Evolutionary conservation across 92 coral and sea anemone species (phyloP).

Genomic region (Metridium senile): DNA sequence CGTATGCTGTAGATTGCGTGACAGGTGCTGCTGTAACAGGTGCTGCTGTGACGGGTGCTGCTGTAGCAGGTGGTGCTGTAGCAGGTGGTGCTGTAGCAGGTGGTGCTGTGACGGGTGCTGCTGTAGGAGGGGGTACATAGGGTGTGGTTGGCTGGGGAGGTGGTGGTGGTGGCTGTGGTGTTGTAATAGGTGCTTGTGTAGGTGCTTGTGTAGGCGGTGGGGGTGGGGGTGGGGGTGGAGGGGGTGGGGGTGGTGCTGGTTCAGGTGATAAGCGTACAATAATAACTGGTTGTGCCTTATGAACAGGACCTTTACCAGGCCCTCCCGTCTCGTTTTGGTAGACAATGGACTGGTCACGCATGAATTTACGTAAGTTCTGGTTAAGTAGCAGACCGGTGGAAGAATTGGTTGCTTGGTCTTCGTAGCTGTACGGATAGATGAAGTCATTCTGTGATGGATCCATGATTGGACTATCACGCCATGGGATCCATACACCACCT

Average conservation of each 20-base stretch:
- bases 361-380: constrained; percentile 61
- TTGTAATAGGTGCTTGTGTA: constrained; percentile 9
- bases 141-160: constrained; percentile 2
- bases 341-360: constrained; percentile 61
- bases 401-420: constrained; percentile 65
- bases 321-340: constrained; percentile 32
- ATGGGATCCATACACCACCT: constrained; percentile 93
- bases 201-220: constrained; percentile 8
- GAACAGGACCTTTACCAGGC: neutral
- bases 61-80: constrained; percentile 10
- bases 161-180: constrained; percentile 18
- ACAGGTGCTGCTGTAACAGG: constrained; percentile 9
- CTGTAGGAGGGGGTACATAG: constrained; percentile 6
- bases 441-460: constrained; percentile 73
- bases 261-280: constrained; percentile 19
- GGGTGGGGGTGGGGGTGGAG: constrained; percentile 32
- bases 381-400: constrained; percentile 53
- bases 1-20: neutral
- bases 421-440: constrained; percentile 88
- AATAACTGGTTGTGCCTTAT: constrained; percentile 18
- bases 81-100: constrained; percentile 24
- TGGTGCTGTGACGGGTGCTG: neutral
- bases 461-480: constrained; percentile 76
- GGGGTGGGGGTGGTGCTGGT: constrained; percentile 17
- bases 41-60: constrained; percentile 16